phyloP scores from a whole-genome alignment of 2,113 vertebrate species.

The Podiceps cristatus region DNA sequence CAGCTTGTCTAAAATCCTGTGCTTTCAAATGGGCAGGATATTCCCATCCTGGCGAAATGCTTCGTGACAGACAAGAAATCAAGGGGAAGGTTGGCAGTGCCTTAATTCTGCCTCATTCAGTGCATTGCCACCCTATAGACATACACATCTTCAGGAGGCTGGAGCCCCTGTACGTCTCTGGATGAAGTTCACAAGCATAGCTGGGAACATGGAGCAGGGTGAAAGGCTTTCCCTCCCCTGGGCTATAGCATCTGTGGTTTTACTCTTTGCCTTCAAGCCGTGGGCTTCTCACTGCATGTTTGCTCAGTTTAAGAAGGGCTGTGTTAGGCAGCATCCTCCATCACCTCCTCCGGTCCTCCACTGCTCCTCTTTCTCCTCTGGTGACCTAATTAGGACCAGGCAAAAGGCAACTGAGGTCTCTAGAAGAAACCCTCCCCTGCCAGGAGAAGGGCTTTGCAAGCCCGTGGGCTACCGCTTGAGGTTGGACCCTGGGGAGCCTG shows the following conservation, averaged over 20 bases:
- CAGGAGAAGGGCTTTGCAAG: background rate
- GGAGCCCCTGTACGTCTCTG: accelerated
- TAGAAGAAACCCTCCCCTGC: background rate
- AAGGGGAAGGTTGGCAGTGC: background rate
- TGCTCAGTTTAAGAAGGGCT: background rate
- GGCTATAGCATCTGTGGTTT: background rate
- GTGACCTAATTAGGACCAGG: background rate
- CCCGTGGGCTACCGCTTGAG: accelerated
- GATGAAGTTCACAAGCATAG: background rate
- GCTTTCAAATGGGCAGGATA: background rate
- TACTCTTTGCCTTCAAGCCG: background rate
- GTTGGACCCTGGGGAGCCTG: background rate
- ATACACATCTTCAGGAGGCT: background rate
- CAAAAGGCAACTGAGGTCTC: background rate
- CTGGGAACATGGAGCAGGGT: background rate
- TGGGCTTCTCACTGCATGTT: background rate
- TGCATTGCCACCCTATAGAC: background rate
- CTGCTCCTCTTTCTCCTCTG: background rate
- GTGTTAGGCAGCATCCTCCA: background rate
- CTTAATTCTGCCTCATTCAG: background rate
- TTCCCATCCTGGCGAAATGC: background rate
- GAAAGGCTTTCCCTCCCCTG: background rate
- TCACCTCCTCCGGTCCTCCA: background rate
- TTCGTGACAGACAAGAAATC: background rate
- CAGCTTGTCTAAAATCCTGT: background rate